phyloP scores from a whole-genome alignment of 2,888 invertebrate genomes.

The Timema podura region DNA sequence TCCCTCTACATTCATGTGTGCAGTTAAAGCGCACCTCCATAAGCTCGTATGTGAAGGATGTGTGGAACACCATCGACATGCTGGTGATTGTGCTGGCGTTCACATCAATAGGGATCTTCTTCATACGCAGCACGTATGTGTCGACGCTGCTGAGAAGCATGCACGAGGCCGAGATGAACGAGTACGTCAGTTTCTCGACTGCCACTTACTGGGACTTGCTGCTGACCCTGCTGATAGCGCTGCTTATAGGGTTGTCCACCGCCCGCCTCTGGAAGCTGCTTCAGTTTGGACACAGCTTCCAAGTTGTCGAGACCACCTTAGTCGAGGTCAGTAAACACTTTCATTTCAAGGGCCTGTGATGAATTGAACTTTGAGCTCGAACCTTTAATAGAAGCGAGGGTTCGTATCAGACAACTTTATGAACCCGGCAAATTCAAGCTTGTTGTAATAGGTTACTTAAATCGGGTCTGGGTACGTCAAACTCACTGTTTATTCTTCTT shows the following conservation, averaged over 20 bases:
- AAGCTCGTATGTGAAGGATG: conserved; percentile 1
- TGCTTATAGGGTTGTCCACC: conserved; percentile 20
- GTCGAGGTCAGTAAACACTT: not conserved
- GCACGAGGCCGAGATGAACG: conserved; percentile 19
- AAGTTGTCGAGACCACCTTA: conserved; percentile 18
- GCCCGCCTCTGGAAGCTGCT: conserved; percentile 24
- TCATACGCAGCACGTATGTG: conserved; percentile 20
- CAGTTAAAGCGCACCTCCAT: not conserved
- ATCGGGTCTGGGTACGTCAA: too few species aligned
- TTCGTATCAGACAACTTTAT: too few species aligned
- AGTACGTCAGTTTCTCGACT: conserved; percentile 21
- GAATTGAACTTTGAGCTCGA: too few species aligned
- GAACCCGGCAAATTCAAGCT: too few species aligned
- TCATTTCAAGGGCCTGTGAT: too few species aligned
- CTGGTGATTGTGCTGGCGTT: conserved; percentile 8
- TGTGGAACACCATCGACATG: conserved; percentile 23
- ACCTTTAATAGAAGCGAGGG: too few species aligned
- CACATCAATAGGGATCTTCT: conserved; percentile 1
- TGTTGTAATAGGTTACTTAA: too few species aligned
- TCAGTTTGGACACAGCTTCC: conserved; percentile 19
- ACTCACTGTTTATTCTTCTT: too few species aligned
- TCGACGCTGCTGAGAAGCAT: conserved; percentile 6
- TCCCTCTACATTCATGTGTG: too few species aligned
- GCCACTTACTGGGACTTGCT: conserved; percentile 21
- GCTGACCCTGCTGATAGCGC: conserved; percentile 12